Evolutionary conservation across 1,140 invertebrate species (phyloP).

Genomic region (Spodoptera frugiperda): DNA sequence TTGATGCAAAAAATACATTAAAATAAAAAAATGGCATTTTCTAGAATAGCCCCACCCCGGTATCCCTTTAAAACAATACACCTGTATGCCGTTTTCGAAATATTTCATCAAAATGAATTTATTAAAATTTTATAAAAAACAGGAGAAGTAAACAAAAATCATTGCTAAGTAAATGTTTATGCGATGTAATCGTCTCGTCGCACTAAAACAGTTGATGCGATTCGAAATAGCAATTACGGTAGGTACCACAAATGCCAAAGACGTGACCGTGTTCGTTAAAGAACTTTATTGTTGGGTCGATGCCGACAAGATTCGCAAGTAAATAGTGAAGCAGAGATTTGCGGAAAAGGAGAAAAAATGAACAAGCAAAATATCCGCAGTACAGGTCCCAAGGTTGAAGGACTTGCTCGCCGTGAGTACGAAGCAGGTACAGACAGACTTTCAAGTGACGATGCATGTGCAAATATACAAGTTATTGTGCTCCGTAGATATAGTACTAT

Average conservation of each 20-base stretch:
- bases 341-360: slow-evolving; percentile 76
- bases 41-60: not conserved
- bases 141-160: not conserved
- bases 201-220: slow-evolving; percentile 14
- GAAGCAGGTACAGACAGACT: slow-evolving; percentile 67
- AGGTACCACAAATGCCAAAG: slow-evolving; percentile 40
- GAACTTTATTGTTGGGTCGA: slow-evolving; percentile 1
- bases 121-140: not conserved
- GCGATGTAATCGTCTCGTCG: not conserved
- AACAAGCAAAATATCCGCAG: slow-evolving; percentile 73
- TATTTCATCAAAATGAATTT: too few species aligned
- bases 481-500: not conserved
- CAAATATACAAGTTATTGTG: slow-evolving; percentile 59
- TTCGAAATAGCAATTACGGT: slow-evolving; percentile 29
- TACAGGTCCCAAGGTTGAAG: slow-evolving; percentile 72
- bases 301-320: slow-evolving; percentile 49
- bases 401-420: slow-evolving; percentile 75
- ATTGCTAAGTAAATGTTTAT: slow-evolving; percentile 15
- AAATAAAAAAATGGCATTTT: not conserved
- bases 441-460: slow-evolving; percentile 71
- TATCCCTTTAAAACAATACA: not conserved
- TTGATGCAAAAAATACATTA: slow-evolving; percentile 55
- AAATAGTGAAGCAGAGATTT: slow-evolving; percentile 61
- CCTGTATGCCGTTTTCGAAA: too few species aligned
- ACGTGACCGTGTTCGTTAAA: slow-evolving; percentile 35